These are phyloP conservation scores for Anoplopoma fimbria DNA, from an alignment of 2,113 vertebrate genomes.

Conservation along the genomic window DNA sequence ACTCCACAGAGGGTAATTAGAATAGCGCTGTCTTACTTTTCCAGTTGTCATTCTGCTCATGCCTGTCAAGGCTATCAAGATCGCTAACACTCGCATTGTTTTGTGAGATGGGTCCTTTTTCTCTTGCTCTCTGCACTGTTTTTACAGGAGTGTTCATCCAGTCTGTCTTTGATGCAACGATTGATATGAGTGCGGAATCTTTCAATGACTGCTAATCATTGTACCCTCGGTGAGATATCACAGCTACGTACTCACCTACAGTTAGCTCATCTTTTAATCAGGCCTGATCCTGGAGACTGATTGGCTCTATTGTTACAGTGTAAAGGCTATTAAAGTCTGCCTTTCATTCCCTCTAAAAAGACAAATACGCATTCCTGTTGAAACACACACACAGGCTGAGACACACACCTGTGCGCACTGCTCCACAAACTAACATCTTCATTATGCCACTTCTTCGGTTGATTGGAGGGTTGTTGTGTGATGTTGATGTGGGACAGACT, in stretches of 20 bases:
- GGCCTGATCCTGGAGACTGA: constrained; percentile 66
- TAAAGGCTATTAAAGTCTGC: constrained; percentile 49
- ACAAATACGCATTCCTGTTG: constrained; percentile 14
- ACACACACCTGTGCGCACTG: constrained; percentile 30
- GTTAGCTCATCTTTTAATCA: constrained; percentile 70
- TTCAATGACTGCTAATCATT: constrained; percentile 25
- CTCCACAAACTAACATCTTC: constrained; percentile 45
- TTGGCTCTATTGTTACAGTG: constrained; percentile 75
- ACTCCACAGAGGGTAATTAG: constrained; percentile 55
- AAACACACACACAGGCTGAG: constrained; percentile 10
- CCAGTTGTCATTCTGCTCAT: constrained; percentile 57
- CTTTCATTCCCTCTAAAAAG: constrained; percentile 39
- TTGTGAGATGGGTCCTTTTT: constrained; percentile 58
- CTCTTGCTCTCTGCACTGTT: constrained; percentile 29
- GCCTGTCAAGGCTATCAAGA: constrained; percentile 47
- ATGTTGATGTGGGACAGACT: constrained; percentile 36
- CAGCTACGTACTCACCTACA: constrained; percentile 38
- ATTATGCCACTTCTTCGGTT: constrained; percentile 59
- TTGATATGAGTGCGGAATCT: constrained; percentile 36
- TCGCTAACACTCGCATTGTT: constrained; percentile 51
- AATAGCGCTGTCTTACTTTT: constrained; percentile 50
- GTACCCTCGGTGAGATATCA: constrained; percentile 42
- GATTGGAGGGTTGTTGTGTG: constrained; percentile 61
- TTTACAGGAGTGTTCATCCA: constrained; percentile 42
- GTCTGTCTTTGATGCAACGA: constrained; percentile 39